Conservation (phyloP, 2,888 invertebrate species). For the Cerastis rubricosa region DNA sequence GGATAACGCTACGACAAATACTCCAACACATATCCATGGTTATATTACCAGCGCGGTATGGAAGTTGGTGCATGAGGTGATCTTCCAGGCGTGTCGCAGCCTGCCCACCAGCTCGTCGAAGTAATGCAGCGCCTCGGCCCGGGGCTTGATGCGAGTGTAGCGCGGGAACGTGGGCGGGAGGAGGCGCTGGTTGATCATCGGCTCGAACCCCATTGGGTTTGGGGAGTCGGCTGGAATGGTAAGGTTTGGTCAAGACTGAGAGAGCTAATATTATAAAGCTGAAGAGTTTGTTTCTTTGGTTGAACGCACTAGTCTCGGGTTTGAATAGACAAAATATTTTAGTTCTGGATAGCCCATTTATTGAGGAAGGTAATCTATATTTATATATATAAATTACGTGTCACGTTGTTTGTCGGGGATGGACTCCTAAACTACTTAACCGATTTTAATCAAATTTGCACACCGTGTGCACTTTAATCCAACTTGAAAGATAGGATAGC, state of each 20-base stretch:
- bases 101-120: conserved; percentile 96
- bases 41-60: conserved; percentile 94
- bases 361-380: no score
- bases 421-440: no score
- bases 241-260: not conserved
- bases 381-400: no score
- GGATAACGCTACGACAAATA: not conserved
- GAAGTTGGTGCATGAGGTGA: conserved; percentile 94
- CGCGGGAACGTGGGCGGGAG: conserved; percentile 99
- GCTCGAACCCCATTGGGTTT: conserved; percentile 98
- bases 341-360: no score
- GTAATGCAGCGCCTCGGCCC: conserved; percentile 94
- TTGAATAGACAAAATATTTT: no score
- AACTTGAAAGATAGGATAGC: no score
- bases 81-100: conserved; percentile 95
- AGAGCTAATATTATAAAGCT: no score
- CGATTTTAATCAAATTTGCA: no score
- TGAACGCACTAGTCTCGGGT: no score
- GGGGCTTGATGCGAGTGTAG: conserved; percentile 97
- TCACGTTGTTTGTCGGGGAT: no score
- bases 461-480: no score
- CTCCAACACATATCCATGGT: not conserved
- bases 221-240: conserved; percentile 91
- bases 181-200: conserved; percentile 98
- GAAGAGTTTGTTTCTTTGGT: no score